These are phyloP conservation scores for Corbicula japonica DNA, from an alignment of 2,888 invertebrate genomes.

Conservation along the genomic window DNA sequence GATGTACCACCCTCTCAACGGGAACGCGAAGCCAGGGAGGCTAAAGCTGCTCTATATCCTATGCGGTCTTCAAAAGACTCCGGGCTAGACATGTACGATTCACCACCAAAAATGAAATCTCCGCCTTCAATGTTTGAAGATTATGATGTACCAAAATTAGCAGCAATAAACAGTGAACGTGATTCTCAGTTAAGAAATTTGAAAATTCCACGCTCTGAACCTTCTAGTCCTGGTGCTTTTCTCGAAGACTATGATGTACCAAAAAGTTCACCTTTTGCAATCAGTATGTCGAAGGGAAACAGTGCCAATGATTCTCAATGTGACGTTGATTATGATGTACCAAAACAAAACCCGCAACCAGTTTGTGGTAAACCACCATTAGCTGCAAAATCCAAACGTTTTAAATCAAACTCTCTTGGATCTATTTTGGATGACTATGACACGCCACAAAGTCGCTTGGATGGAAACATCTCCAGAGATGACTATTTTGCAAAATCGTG, in stretches of 20 bases:
- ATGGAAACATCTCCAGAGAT: slow-evolving; percentile 48
- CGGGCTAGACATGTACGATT: slow-evolving; percentile 89
- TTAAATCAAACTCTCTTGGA: slow-evolving; percentile 63
- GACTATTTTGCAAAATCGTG: slow-evolving; percentile 43
- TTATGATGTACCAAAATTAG: slow-evolving; percentile 80
- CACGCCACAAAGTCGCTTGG: slow-evolving; percentile 77
- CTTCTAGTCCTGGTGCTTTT: slow-evolving; percentile 60
- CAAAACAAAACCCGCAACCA: slow-evolving; percentile 64
- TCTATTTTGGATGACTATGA: slow-evolving; percentile 84
- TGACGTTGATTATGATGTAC: slow-evolving; percentile 71
- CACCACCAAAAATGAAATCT: slow-evolving; percentile 87
- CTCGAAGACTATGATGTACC: slow-evolving; percentile 83
- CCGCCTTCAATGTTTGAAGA: slow-evolving; percentile 73
- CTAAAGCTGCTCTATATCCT: slow-evolving; percentile 60
- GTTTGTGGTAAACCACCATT: slow-evolving; percentile 44
- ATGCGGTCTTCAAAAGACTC: slow-evolving; percentile 82
- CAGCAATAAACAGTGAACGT: slow-evolving; percentile 42
- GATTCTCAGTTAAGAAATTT: slow-evolving; percentile 47
- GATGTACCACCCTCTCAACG: slow-evolving; percentile 80
- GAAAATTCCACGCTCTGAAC: slow-evolving; percentile 56
- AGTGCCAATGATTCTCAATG: slow-evolving; percentile 18
- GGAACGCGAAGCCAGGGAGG: slow-evolving; percentile 57
- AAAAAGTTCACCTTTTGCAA: slow-evolving; percentile 47
- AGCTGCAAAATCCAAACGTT: slow-evolving; percentile 48
- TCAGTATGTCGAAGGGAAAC: neutral